Evolutionary conservation across 2,113 vertebrate species (phyloP), one percentile per base, ranked within the genome.

Genomic region (Beaufortia kweichowensis): DNA sequence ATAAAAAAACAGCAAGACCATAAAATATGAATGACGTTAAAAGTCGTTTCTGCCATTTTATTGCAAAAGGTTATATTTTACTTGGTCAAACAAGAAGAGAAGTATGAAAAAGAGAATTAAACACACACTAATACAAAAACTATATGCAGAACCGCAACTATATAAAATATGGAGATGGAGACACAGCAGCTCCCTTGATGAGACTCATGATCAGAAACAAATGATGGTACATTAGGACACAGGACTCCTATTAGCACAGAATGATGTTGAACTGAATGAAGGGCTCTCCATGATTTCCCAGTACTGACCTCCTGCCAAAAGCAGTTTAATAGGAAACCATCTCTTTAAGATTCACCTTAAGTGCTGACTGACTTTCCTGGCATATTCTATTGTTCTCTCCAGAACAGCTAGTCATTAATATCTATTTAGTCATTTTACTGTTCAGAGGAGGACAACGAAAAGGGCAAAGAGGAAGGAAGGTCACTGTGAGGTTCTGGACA

Each of bases 321-420:
- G 46, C 63, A 48, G 63, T 59, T 67, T 77, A 68, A 77, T 77
- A 53, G 64, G 64, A 77, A 77, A 63, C 26, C 35, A 33, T 31
- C 57, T 46, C 53, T 33, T 67, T 26, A 26, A 41, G 48, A 46
- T 59, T 59, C 64, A 59, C 35, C 43, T 43, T 41, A 77, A 50
- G 56, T 69, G 65, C 65, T 35, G 56, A 5, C 12, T 33, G 53
- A 31, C 76, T 61, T 77, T 48, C 57, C 28, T 23, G 60, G 10
- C 48, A 67, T 29, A 43, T 19, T 35, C 14, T 39, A 56, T n/a
- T n/a, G 43, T 24, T 67, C 53, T 59, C 46, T 15, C 15, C 55
- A 59, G 33, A 76, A 21, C 24, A 57, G 21, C 63, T 41, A 31
- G 6, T 56, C 63, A 76, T 76, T 76, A 67, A 67, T 67, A 76